Base-by-base conservation (phyloP, 2,888 invertebrate genomes). In the Lycia hirtaria region DNA sequence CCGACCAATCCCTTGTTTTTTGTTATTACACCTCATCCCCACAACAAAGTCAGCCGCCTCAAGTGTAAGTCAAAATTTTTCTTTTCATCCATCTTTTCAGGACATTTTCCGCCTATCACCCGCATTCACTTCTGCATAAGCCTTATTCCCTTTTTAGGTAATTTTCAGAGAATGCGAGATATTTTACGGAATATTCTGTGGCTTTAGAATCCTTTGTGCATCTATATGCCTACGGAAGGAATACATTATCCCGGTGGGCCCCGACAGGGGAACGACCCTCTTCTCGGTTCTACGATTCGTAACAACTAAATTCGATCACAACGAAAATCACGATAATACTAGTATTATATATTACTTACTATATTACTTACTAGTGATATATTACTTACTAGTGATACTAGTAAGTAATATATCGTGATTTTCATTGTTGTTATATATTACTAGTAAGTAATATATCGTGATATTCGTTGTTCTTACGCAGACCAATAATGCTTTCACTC, bases 171-270 rank as follows among this genome's bases (percentile, higher is more conserved):
- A 33, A 20, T 32, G 45, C 14, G 14, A 12, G 33, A 15, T 26
- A 37, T 47, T 47, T 47, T 24, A 26, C 17, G 47, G 20, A 19
- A 45, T 45, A 33, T 47, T 35, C 45, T 35, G 37, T 35, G 26
- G 47, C 47, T 47, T 47, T 47, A 47, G 22, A 47, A 26, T 35
- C 15, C 24, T 37, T 56, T 58, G 14, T 38, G 45, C 59, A 63
- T 44, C 63, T 60, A 58, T 65, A 62, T 59, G n/a, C n/a, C n/a
- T n/a, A 48, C 37, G 67, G 65, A 70, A 66, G 62, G 75, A 74
- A 80, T 78, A 79, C 67, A 80, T 80, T 80, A 80, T 75, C 69
- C 72, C 68, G 64, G 70, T 60, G 61, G 65, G 71, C 64, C 54
- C 52, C 52, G 49, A 41, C 62, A 67, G 64, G n/a, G n/a, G 53